Conservation (phyloP, 1,140 invertebrate species). For the Drosophila parvula region DNA sequence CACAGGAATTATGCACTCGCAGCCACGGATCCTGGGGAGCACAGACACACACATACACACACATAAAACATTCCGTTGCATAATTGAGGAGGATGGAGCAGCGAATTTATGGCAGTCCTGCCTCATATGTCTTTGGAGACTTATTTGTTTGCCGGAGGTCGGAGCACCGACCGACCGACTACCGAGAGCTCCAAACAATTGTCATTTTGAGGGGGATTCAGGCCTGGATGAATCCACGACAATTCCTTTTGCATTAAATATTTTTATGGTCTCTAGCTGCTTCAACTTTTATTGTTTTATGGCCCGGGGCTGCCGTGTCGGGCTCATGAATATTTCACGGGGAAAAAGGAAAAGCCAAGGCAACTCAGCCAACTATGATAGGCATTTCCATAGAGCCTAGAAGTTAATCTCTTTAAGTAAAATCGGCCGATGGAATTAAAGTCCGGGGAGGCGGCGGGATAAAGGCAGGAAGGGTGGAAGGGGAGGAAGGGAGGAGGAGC, state of each 20-base stretch:
- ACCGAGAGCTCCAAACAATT: conserved; percentile 44
- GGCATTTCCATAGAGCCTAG: conserved; percentile 60
- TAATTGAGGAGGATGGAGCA: conserved; percentile 67
- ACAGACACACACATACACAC: conserved; percentile 26
- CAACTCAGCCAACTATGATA: conserved; percentile 40
- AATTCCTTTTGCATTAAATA: conserved; percentile 78
- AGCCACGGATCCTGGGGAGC: conserved; percentile 7
- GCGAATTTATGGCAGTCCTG: conserved; percentile 73
- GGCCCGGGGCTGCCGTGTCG: conserved; percentile 52
- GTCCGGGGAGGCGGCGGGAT: conserved; percentile 24
- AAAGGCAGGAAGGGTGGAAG: too few relatives aligned
- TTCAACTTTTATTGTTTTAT: conserved; percentile 76
- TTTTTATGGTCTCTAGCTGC: conserved; percentile 69
- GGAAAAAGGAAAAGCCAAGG: conserved; percentile 40
- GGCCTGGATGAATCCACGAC: conserved; percentile 46
- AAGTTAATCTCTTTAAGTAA: conserved; percentile 80
- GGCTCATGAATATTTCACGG: conserved; percentile 75
- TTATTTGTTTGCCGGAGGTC: conserved; percentile 60
- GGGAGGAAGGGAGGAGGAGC: conserved; percentile 1
- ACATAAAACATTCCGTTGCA: conserved; percentile 78
- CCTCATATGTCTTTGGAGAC: conserved; percentile 77
- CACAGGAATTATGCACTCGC: conserved; percentile 64
- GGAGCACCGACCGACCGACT: neutral
- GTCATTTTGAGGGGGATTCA: conserved; percentile 45
- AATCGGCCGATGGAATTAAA: conserved; percentile 70